Conservation (phyloP, 2,888 invertebrate species). For the Ferdinandea cuprea region DNA sequence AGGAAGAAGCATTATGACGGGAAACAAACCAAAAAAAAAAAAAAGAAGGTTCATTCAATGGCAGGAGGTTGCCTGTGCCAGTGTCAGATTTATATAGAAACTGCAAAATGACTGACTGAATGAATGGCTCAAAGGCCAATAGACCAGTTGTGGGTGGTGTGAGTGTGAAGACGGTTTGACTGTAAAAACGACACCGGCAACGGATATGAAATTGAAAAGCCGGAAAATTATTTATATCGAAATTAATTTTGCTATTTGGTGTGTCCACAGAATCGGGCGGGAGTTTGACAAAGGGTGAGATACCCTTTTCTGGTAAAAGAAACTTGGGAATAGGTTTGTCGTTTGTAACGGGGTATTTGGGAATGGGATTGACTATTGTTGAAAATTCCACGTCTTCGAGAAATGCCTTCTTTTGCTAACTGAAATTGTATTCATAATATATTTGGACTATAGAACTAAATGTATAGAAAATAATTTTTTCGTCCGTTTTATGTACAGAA, state of each 20-base stretch:
- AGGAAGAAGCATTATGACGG: slow-evolving; percentile 30
- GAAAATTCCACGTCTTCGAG: too few species aligned
- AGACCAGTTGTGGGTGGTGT: background rate
- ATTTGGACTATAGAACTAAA: too few species aligned
- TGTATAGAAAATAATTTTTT: too few species aligned
- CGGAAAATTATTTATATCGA: slow-evolving; percentile 71
- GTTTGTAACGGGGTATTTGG: too few species aligned
- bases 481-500: too few species aligned
- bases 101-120: slow-evolving; percentile 41
- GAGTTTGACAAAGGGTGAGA: background rate
- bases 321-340: background rate
- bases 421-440: too few species aligned
- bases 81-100: slow-evolving; percentile 32
- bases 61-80: slow-evolving; percentile 35
- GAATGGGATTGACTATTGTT: too few species aligned
- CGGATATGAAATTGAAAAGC: slow-evolving; percentile 67
- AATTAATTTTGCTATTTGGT: slow-evolving; percentile 68
- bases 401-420: too few species aligned
- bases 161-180: background rate
- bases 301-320: slow-evolving; percentile 1
- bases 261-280: background rate
- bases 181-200: slow-evolving; percentile 32
- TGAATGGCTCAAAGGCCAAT: slow-evolving; percentile 9
- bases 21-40: slow-evolving; percentile 44
- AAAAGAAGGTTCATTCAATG: slow-evolving; percentile 58